Base-by-base conservation (phyloP, 2,113 vertebrate species). In the Eulemur macaco region DNA sequence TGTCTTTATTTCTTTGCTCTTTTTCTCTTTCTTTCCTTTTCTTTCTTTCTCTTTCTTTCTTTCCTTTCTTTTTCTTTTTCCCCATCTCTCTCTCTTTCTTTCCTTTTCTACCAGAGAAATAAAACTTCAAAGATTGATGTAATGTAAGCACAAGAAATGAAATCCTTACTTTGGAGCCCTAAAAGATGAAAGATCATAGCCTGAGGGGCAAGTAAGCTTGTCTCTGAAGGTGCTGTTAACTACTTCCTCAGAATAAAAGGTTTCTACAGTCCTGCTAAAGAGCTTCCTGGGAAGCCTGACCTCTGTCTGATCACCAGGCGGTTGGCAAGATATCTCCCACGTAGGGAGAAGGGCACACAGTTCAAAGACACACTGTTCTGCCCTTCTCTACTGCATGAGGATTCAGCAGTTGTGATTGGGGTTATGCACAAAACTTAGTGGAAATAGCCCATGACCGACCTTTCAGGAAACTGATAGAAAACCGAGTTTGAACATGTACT, bases 81-180 rank as follows among this genome's bases (percentile, higher is more conserved):
- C 34, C 13, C 39, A 4, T 11, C 10, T 31, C 31, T n/a, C 8
- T 25, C 21, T 52, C 17, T 77, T 21, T 31, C 23, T 87, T 60
- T 18, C 8, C 54, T 29, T 77, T n/a, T 52, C 39, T n/a, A 17
- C 2, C 4, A 83, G 18, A 91, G 31, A 91, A 95, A 83, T 71
- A 92, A 96, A 94, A 52, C 39, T 85, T 95, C 39, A 81, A 80
- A 82, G 17, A 66, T 21, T 54, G 47, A 45, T 95, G 63, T 20
- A 6, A 66, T 45, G 1, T 87, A 58, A 77, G 3, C 23, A 68
- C 13, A 83, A 81, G 34, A 69, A 81, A 23, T 68, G 37, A 91
- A 66, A 86, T 25, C 27, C 39, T 69, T 54, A 73, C 27, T 56
- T 73, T 8, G 8, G 27, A 86, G 12, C 2, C 6, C 14, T 73